Percentiles rank a stretch among this genome's conserved stretches.
Evolutionary conservation across 2,113 vertebrate genomes (phyloP).

Genomic region (Columba janthina): DNA sequence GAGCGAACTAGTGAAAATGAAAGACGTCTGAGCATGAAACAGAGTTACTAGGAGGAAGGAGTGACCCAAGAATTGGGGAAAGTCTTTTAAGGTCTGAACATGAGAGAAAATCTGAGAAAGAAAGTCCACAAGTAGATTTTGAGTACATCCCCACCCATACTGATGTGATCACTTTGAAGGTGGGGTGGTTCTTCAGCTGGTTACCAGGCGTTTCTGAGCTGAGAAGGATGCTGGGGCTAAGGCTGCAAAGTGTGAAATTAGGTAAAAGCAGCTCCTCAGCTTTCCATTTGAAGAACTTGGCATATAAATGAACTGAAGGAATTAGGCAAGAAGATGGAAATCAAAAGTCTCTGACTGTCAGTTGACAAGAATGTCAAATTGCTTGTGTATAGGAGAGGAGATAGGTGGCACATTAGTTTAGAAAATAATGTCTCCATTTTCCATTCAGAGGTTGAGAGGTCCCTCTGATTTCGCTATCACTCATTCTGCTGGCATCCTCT

Average conservation of each 20-base stretch:
- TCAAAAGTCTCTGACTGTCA: neutral
- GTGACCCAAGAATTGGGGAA: neutral
- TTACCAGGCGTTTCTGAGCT: neutral
- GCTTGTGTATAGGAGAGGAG: neutral
- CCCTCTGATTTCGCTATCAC: neutral
- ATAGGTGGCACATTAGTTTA: neutral
- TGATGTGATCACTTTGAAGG: neutral
- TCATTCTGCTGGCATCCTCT: neutral
- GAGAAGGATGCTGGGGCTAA: neutral
- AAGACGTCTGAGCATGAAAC: neutral
- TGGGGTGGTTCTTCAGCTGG: neutral
- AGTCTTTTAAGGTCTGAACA: neutral
- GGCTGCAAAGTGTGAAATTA: neutral
- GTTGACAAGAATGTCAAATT: neutral
- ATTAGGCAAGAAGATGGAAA: neutral
- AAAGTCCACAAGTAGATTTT: neutral
- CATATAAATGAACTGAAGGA: neutral
- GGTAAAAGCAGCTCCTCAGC: neutral
- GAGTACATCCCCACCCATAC: neutral
- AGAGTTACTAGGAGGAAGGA: neutral
- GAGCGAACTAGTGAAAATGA: neutral
- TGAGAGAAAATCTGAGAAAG: neutral
- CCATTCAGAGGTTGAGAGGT: neutral
- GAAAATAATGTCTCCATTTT: neutral
- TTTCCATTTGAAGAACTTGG: neutral